Base-by-base conservation (phyloP, 1,140 invertebrate species). In the Luehdorfia chinensis region DNA sequence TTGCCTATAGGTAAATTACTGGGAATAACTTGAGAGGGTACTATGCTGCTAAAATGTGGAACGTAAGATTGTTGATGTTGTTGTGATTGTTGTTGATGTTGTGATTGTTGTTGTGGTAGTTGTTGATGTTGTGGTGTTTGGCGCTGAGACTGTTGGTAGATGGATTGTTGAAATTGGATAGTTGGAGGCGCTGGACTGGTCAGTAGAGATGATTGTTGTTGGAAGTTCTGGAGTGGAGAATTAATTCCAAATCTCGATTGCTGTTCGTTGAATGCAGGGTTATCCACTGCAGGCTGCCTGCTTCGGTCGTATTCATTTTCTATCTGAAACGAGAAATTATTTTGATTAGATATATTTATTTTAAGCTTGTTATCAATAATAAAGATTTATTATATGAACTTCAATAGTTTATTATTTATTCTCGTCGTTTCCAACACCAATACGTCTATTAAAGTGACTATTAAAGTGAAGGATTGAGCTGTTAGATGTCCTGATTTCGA, bases 281-380 rank as follows among this genome's bases (percentile, higher is more conserved):
- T 75, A 13, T 71, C 70, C 45, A 68, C 48, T 5, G 65, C 23
- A 11, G 71, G 63, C 52, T 76, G 78, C 57, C 79, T 71, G 66
- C 59, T 76, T 74, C 78, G 67, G 31, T 86, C 83, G 70, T 69
- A 86, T 30, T 86, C 79, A 77, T 86, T 84, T 65, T 86, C 83
- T 66, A 80, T 66, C 83, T 86, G 78, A 15, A 84, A 84, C 50
- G 7, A 59, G 59, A 30, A 52, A 21, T 21, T 21, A 21, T 21
- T 21, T 21, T 21, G 6, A 3, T 21, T 21, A 21, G n/a, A n/a
- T n/a, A n/a, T n/a, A n/a, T n/a, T n/a, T n/a, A n/a, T n/a, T n/a
- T n/a, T n/a, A n/a, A n/a, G n/a, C n/a, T n/a, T n/a, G n/a, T n/a
- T 15, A 7, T 32, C n/a, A 25, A 25, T 25, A 25, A 25, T 25